Conservation (phyloP, 2,888 invertebrate genomes). For the Tineola bisselliella region DNA sequence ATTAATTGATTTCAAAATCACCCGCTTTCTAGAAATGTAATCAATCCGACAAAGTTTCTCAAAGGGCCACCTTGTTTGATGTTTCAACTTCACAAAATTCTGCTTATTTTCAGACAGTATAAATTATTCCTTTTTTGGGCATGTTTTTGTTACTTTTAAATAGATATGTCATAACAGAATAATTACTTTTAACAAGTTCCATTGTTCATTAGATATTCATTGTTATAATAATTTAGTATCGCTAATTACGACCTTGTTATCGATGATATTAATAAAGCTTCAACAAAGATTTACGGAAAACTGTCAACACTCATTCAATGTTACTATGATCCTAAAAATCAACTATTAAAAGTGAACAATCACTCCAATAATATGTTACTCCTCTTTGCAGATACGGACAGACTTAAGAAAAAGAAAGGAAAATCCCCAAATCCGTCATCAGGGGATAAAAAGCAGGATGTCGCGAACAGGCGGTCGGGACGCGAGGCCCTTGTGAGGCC, state of each 20-base stretch:
- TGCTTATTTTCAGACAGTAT: not conserved
- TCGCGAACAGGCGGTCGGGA: not conserved
- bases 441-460: constrained; percentile 9
- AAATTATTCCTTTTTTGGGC: not conserved
- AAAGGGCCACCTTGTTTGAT: constrained; percentile 5
- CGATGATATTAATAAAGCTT: not conserved
- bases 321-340: no score
- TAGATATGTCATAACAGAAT: not conserved
- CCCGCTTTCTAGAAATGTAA: not conserved
- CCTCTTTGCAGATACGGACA: not conserved
- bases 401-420: not conserved
- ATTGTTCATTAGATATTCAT: not conserved
- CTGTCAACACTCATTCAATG: no score
- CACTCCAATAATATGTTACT: not conserved
- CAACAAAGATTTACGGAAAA: no score
- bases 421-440: constrained; percentile 2
- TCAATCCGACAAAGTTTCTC: constrained; percentile 2
- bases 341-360: not conserved
- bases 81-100: constrained; percentile 1
- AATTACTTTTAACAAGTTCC: not conserved
- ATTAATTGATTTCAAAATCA: constrained; percentile 3
- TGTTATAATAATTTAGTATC: not conserved
- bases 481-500: constrained; percentile 48
- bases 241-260: constrained; percentile 13
- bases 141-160: not conserved